Conservation (phyloP, 2,888 invertebrate genomes). For the Ashinkailepas kermadecensis region DNA sequence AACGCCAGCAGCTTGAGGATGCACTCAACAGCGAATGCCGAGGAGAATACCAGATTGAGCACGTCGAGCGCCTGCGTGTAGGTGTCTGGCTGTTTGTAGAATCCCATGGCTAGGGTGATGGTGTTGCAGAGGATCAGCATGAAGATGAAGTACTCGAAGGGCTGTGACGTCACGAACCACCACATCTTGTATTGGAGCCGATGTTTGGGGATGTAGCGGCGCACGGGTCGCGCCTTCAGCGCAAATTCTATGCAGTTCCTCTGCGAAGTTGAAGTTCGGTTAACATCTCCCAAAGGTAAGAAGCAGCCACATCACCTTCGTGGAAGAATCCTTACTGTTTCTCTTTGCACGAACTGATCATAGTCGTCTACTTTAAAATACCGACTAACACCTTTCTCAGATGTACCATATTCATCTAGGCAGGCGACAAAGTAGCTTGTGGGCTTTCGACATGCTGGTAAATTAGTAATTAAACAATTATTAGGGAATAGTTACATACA, state of each 20-base stretch:
- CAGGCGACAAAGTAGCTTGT: too few relatives aligned
- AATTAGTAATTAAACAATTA: too few relatives aligned
- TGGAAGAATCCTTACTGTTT: too few relatives aligned
- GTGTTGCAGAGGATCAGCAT: constrained; percentile 97
- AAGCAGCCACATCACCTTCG: too few relatives aligned
- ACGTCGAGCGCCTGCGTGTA: constrained; percentile 83
- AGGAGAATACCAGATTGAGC: constrained; percentile 96
- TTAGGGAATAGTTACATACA: too few relatives aligned
- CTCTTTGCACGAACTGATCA: too few relatives aligned
- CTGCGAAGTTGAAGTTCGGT: constrained; percentile 39
- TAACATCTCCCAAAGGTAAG: too few relatives aligned
- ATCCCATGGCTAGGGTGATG: constrained; percentile 95
- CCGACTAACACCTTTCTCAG: too few relatives aligned
- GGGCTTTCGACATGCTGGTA: too few relatives aligned
- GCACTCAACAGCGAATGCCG: constrained; percentile 95
- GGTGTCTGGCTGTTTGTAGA: constrained; percentile 71
- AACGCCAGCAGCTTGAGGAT: constrained; percentile 96
- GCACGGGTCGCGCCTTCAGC: constrained; percentile 53
- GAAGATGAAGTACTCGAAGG: constrained; percentile 98
- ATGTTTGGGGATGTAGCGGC: constrained; percentile 95
- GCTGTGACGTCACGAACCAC: constrained; percentile 99
- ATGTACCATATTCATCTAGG: too few relatives aligned
- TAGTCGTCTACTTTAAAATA: too few relatives aligned
- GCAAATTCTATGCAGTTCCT: constrained; percentile 96
- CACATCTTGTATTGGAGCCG: constrained; percentile 93